These are phyloP conservation scores for Phyllostomus hastatus DNA, from an alignment of 2,113 vertebrate species.

Conservation along the genomic window DNA sequence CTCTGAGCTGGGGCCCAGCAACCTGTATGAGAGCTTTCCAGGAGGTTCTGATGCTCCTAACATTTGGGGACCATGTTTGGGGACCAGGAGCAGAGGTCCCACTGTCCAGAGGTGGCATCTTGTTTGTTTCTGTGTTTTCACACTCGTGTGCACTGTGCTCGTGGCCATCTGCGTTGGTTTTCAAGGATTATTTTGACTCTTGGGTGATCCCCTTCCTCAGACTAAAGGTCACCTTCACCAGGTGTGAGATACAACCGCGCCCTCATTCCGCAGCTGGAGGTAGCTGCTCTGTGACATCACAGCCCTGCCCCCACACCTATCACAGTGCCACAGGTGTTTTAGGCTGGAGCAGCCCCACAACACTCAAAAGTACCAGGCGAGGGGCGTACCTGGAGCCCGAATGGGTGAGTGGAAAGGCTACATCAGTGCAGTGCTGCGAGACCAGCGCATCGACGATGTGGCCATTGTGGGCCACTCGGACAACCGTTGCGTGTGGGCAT, in stretches of 20 bases:
- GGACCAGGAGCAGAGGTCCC: not conserved
- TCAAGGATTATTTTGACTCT: not conserved
- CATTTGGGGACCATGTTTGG: not conserved
- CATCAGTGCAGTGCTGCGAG: constrained; percentile 70
- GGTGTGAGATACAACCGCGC: not conserved
- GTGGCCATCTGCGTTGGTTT: not conserved
- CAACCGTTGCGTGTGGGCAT: constrained; percentile 59
- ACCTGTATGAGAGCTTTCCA: not conserved
- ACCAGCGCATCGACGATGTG: constrained; percentile 74
- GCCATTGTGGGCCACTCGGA: constrained; percentile 67
- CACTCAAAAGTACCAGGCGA: rapidly evolving
- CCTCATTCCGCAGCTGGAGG: not conserved
- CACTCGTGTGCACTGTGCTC: not conserved
- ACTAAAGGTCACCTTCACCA: not conserved
- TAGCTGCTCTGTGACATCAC: not conserved
- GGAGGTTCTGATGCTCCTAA: not conserved
- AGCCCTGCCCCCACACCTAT: not conserved
- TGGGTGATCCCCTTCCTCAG: not conserved
- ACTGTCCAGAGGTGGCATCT: not conserved
- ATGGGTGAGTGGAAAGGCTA: constrained; percentile 77
- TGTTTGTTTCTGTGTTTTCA: not conserved
- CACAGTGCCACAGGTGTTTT: not conserved
- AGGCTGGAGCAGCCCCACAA: rapidly evolving
- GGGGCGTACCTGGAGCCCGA: not conserved
- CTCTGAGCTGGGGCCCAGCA: not conserved